Conservation (phyloP, 2,888 invertebrate species). For the Cotesia congregata region DNA sequence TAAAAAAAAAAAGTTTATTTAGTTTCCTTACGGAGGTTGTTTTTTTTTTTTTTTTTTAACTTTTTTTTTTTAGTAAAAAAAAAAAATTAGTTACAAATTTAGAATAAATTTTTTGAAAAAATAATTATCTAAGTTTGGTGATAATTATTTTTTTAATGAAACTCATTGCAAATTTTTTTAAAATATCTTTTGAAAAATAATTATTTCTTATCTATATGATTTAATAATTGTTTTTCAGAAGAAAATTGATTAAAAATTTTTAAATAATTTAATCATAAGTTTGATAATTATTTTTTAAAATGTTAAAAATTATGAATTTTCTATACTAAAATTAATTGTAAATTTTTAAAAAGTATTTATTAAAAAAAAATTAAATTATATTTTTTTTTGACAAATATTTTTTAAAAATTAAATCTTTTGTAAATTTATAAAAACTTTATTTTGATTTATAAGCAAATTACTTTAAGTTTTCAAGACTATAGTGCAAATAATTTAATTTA, state of each 20-base stretch:
- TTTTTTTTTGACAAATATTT: background rate
- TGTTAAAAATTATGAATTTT: no score
- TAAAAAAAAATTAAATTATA: background rate
- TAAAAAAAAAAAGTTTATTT: background rate
- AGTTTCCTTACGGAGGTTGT: background rate
- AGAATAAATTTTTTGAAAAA: no score
- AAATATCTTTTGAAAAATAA: no score
- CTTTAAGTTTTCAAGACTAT: background rate
- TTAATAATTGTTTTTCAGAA: no score
- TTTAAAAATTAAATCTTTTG: background rate
- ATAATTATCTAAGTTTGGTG: no score
- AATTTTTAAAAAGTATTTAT: background rate
- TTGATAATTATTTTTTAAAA: background rate
- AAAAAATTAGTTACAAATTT: background rate
- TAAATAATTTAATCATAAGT: background rate
- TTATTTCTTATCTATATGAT: no score
- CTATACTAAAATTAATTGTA: background rate
- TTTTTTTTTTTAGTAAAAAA: background rate
- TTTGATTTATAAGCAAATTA: background rate
- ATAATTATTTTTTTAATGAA: background rate
- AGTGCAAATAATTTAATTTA: background rate
- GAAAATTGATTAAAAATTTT: no score
- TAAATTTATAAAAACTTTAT: background rate
- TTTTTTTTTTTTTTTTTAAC: background rate
- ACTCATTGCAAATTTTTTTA: slow-evolving; percentile 11